Conservation (phyloP, 1,140 invertebrate species). For the Zeugodacus cucurbitae region DNA sequence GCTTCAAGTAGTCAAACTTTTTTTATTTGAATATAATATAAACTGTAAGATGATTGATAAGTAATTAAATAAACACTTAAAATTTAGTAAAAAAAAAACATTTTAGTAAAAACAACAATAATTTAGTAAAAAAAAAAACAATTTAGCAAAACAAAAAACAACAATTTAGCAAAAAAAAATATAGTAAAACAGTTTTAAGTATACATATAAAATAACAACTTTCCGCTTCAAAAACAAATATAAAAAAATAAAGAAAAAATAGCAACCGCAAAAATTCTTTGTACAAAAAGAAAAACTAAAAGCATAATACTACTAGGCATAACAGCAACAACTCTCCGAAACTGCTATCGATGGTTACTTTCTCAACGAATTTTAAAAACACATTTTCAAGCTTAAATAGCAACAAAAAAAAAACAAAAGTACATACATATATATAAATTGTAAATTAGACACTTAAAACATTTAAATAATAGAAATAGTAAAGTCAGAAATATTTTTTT, state of each 20-base stretch:
- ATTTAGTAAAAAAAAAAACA: too few relatives aligned
- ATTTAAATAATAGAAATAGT: background rate
- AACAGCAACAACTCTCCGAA: background rate
- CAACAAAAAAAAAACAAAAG: background rate
- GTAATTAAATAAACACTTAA: background rate
- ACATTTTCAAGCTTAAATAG: background rate
- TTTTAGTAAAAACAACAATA: too few relatives aligned
- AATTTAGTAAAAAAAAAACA: background rate
- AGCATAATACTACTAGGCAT: slow-evolving; percentile 11
- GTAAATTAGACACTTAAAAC: background rate
- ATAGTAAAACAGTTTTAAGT: background rate
- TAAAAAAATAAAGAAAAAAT: background rate
- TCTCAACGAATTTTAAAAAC: slow-evolving; percentile 43
- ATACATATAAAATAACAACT: background rate
- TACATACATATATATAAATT: background rate
- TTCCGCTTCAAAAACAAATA: background rate
- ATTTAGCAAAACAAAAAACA: too few relatives aligned
- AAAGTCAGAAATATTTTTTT: background rate
- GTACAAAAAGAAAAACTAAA: slow-evolving; percentile 33
- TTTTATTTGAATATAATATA: background rate
- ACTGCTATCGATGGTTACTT: slow-evolving; percentile 44
- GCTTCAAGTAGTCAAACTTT: background rate
- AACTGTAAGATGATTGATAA: background rate
- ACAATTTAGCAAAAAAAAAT: too few relatives aligned
- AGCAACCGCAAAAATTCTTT: background rate